phyloP scores from a whole-genome alignment of 1,140 invertebrate species.

The Aphelinus certus region DNA sequence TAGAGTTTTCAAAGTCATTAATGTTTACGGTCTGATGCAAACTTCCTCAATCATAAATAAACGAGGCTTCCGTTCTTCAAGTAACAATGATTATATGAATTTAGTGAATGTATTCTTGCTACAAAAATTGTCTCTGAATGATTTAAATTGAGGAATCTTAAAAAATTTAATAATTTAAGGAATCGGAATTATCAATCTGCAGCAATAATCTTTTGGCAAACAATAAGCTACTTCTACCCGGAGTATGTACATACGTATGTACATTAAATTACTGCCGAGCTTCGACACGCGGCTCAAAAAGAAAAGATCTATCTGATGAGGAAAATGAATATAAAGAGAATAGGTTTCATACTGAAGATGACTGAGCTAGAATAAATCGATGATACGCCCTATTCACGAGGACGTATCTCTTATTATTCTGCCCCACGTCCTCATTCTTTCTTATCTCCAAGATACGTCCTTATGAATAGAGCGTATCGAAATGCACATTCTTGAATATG shows the following conservation, averaged over 20 bases:
- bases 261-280: no score
- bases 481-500: no score
- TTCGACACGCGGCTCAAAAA: no score
- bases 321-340: no score
- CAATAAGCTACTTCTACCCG: not conserved
- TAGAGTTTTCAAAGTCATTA: conserved; percentile 8
- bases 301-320: no score
- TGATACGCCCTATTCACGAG: no score
- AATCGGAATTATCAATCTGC: not conserved
- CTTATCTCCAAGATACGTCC: no score
- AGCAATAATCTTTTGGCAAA: not conserved
- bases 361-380: no score
- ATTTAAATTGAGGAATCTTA: not conserved
- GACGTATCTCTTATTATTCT: no score
- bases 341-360: no score
- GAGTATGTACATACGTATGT: not conserved
- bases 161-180: not conserved
- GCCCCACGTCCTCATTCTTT: no score
- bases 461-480: no score
- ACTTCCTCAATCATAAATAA: conserved; percentile 33
- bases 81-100: not conserved
- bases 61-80: not conserved
- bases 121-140: not conserved
- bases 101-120: not conserved
- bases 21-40: conserved; percentile 20